phyloP scores from a whole-genome alignment of 2,888 invertebrate species.

The Sylvicola fuscatus region DNA sequence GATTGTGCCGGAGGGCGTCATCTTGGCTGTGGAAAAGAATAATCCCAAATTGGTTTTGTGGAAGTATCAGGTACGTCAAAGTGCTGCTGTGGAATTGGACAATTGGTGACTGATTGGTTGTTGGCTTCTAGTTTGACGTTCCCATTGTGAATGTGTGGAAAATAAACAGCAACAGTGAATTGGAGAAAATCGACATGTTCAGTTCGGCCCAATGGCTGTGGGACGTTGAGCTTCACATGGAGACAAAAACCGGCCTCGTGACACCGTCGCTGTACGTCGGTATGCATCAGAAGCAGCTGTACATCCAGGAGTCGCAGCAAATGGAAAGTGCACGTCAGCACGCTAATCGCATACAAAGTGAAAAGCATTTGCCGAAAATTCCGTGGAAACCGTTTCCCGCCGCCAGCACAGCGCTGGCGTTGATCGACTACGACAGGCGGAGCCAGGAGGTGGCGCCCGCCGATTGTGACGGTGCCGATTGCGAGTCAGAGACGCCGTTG shows the following conservation, averaged over 20 bases:
- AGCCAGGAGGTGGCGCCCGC: slow-evolving; percentile 14
- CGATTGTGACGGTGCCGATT: slow-evolving; percentile 19
- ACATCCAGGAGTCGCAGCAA: slow-evolving; percentile 32
- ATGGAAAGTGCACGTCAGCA: too few relatives aligned
- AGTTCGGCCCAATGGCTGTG: slow-evolving; percentile 32
- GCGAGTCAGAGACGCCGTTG: slow-evolving; percentile 24
- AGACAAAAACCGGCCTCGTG: slow-evolving; percentile 9
- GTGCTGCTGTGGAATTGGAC: too few relatives aligned
- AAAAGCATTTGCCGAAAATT: slow-evolving; percentile 23
- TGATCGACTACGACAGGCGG: slow-evolving; percentile 11
- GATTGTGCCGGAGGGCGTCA: slow-evolving; percentile 47
- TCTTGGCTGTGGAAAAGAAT: slow-evolving; percentile 40
- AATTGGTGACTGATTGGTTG: too few relatives aligned
- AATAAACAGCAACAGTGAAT: slow-evolving; percentile 39
- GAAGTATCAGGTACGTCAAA: slow-evolving; percentile 53
- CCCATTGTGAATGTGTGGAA: slow-evolving; percentile 77
- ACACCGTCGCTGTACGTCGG: slow-evolving; percentile 64
- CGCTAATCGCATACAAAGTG: slow-evolving; percentile 17
- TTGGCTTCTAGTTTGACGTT: slow-evolving; percentile 47
- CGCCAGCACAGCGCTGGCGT: slow-evolving; percentile 22
- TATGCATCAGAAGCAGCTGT: slow-evolving; percentile 58
- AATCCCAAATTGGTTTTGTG: slow-evolving; percentile 39
- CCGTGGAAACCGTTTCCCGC: slow-evolving; percentile 60
- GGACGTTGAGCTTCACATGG: slow-evolving; percentile 19
- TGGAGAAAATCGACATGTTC: slow-evolving; percentile 55